Conservation (phyloP, 2,113 vertebrate species). For the Syrmaticus mikado region DNA sequence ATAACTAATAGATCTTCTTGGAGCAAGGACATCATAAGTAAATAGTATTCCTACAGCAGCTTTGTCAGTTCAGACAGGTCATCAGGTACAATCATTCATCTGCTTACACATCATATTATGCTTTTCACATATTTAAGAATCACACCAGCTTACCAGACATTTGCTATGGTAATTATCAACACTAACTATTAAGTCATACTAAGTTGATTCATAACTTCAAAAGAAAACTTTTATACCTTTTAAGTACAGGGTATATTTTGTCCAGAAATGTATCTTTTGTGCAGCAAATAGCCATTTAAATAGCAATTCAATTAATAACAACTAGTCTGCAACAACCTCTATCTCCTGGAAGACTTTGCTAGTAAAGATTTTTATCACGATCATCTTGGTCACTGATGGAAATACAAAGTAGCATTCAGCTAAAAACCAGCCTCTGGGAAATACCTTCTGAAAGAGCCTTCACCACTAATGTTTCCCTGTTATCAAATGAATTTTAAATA, state of each 20-base stretch:
- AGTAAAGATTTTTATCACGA: neutral
- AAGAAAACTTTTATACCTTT: neutral
- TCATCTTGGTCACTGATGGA: neutral
- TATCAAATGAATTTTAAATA: neutral
- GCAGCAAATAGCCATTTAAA: neutral
- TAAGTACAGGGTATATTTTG: neutral
- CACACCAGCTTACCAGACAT: neutral
- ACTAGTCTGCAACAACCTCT: neutral
- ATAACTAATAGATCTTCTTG: neutral
- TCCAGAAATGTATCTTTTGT: neutral
- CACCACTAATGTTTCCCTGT: neutral
- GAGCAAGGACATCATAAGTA: neutral
- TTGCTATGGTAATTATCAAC: neutral
- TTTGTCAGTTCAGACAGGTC: neutral
- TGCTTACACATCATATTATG: fast-evolving
- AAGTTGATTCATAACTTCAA: neutral
- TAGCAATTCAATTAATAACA: neutral
- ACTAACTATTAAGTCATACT: neutral
- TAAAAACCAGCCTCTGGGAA: neutral
- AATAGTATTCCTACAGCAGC: neutral
- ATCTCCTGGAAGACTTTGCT: neutral
- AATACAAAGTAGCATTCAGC: neutral
- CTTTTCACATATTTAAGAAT: neutral
- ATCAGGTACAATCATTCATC: neutral
- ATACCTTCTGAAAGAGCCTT: neutral